These are phyloP conservation scores for Babyrousa celebensis DNA, from an alignment of 2,797 vertebrate species.

Conservation along the genomic window DNA sequence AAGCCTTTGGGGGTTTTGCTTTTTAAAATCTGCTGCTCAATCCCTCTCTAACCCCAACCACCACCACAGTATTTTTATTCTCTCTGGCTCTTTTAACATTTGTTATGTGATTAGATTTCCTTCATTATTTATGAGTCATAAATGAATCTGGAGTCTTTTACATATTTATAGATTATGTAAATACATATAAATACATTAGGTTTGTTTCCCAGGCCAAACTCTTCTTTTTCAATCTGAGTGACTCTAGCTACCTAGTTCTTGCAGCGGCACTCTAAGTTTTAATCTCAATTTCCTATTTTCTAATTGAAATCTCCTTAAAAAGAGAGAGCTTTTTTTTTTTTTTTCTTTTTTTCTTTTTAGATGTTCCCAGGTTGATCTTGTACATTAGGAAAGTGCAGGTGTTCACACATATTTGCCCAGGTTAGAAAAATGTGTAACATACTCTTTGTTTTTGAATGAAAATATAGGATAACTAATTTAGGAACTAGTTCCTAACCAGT, in stretches of 20 bases:
- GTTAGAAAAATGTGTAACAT: background rate
- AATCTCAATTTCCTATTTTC: conserved; percentile 33
- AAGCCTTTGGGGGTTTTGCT: conserved; percentile 17
- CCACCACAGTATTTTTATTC: background rate
- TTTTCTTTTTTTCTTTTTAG: background rate
- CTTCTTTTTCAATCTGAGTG: background rate
- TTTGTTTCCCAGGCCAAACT: background rate
- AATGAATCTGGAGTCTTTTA: background rate
- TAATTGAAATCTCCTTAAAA: background rate
- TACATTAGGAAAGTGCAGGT: background rate
- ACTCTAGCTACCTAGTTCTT: background rate
- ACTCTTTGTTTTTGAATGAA: conserved; percentile 30
- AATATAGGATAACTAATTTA: conserved; percentile 1
- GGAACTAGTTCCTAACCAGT: background rate
- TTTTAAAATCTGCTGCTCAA: conserved; percentile 28
- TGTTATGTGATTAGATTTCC: conserved; percentile 66
- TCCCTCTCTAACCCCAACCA: background rate
- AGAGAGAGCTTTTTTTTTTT: background rate
- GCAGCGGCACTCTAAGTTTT: background rate
- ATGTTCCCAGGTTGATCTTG: background rate
- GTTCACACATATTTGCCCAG: background rate
- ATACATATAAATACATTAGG: background rate
- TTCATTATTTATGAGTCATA: conserved; percentile 75
- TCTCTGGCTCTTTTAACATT: conserved; percentile 58
- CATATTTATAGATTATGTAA: background rate